phyloP scores from a whole-genome alignment of 2,113 vertebrate species.

The Notothenia rossii region DNA sequence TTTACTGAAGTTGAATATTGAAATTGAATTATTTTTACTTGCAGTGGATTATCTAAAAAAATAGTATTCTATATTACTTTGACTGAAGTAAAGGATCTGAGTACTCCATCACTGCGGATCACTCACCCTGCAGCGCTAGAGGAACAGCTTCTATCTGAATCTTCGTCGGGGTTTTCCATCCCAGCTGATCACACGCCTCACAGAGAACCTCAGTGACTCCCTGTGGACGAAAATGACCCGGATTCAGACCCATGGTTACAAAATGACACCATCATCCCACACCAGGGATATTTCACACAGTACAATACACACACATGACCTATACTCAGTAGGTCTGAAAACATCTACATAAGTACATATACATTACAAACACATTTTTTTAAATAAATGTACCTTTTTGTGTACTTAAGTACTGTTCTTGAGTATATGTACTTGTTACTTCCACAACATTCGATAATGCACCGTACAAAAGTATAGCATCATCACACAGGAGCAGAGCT shows the following conservation, averaged over 20 bases:
- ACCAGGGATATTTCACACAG: neutral
- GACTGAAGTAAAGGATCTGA: neutral
- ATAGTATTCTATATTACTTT: neutral
- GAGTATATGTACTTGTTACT: too few species aligned
- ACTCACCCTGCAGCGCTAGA: constrained; percentile 92
- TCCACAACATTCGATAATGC: too few species aligned
- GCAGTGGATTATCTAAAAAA: too few species aligned
- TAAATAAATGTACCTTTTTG: too few species aligned
- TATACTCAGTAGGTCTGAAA: too few species aligned
- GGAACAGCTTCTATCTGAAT: constrained; percentile 96
- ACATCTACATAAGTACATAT: too few species aligned
- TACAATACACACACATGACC: neutral
- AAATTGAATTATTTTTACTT: neutral
- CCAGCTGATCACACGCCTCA: constrained; percentile 95
- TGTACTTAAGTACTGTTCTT: too few species aligned
- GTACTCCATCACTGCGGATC: neutral
- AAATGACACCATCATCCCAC: neutral
- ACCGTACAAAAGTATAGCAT: too few species aligned
- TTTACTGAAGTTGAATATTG: neutral
- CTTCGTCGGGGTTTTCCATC: constrained; percentile 96
- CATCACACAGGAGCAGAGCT: too few species aligned
- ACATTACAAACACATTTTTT: too few species aligned
- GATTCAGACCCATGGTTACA: neutral
- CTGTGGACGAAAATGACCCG: constrained; percentile 68
- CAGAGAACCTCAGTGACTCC: constrained; percentile 97